These are phyloP conservation scores for Drosophila bocqueti DNA, from an alignment of 1,140 invertebrate genomes.

Conservation along the genomic window DNA sequence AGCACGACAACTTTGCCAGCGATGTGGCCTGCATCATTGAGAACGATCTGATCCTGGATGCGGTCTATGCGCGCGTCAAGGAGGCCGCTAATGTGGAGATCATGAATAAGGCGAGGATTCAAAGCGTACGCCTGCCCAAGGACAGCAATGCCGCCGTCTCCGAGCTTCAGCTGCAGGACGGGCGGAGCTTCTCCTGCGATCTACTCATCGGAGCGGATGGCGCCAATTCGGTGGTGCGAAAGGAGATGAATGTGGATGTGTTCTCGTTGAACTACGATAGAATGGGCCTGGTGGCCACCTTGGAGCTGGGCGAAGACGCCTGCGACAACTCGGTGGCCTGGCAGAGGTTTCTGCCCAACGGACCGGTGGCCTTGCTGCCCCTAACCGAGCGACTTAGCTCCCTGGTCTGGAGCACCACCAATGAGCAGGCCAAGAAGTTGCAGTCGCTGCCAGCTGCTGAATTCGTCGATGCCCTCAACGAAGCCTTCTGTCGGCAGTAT, in stretches of 20 bases:
- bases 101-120: conserved; percentile 86
- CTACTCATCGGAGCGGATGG: conserved; percentile 97
- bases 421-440: conserved; percentile 90
- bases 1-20: conserved; percentile 89
- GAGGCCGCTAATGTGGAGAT: conserved; percentile 86
- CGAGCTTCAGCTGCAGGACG: conserved; percentile 86
- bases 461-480: conserved; percentile 96
- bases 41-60: conserved; percentile 94
- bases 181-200: conserved; percentile 87
- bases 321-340: conserved; percentile 94
- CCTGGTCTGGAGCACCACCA: conserved; percentile 95
- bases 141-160: conserved; percentile 51
- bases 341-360: conserved; percentile 97
- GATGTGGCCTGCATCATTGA: conserved; percentile 97
- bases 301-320: conserved; percentile 89
- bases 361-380: conserved; percentile 96
- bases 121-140: conserved; percentile 86
- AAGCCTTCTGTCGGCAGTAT: conserved; percentile 92
- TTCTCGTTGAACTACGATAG: conserved; percentile 94
- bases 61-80: conserved; percentile 88
- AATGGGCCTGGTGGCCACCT: conserved; percentile 95
- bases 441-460: conserved; percentile 89
- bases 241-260: conserved; percentile 92
- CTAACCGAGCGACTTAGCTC: conserved; percentile 92
- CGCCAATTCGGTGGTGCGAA: conserved; percentile 93